These are phyloP conservation scores for Glossophaga mutica DNA, from an alignment of 2,797 vertebrate species.

Conservation along the genomic window DNA sequence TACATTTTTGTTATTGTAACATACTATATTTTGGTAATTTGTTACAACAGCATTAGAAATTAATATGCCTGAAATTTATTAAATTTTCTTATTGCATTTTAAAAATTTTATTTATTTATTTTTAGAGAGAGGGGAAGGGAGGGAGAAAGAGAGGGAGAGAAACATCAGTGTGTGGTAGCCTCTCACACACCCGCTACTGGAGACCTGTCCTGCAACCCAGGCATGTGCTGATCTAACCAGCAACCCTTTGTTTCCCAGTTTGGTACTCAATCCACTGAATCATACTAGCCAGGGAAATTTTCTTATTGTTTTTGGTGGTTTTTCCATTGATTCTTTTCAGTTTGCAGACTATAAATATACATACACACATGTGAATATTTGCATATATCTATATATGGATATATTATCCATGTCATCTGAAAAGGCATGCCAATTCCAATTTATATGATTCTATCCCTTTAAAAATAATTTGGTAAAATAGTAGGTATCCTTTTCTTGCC, in stretches of 20 bases:
- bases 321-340: not conserved
- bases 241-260: too few species aligned
- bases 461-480: not conserved
- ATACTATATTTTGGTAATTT: not conserved
- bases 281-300: too few species aligned
- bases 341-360: not conserved
- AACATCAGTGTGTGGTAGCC: too few species aligned
- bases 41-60: not conserved
- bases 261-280: too few species aligned
- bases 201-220: too few species aligned
- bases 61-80: not conserved
- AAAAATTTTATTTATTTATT: too few species aligned
- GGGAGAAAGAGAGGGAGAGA: too few species aligned
- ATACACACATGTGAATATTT: too few species aligned
- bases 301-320: not conserved
- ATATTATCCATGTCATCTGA: not conserved
- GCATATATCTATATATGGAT: not conserved
- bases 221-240: too few species aligned
- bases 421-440: not conserved
- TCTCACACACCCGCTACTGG: too few species aligned
- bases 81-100: not conserved
- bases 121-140: too few species aligned
- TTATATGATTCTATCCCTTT: not conserved
- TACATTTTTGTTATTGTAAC: not conserved
- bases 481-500: not conserved